Evolutionary conservation across 2,888 invertebrate genomes (phyloP).

Genomic region (Oscheius sp.): DNA sequence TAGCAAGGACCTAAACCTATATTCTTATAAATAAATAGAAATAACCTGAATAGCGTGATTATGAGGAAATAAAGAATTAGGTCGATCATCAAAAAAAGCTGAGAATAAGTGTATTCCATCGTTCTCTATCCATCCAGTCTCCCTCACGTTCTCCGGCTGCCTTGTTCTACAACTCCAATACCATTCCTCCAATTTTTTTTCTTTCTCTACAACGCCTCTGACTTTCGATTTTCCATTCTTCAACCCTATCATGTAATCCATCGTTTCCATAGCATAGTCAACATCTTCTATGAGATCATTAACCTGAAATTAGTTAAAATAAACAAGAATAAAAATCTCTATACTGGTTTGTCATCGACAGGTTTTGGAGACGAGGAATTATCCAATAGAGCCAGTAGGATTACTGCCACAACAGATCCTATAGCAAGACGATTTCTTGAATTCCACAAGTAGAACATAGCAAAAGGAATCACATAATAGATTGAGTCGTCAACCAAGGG

Average conservation of each 20-base stretch:
- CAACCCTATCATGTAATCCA: conserved; percentile 26
- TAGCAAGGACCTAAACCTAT: conserved; percentile 36
- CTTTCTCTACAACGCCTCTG: conserved; percentile 22
- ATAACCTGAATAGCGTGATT: conserved; percentile 49
- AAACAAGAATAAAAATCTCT: too few relatives aligned
- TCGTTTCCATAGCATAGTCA: conserved; percentile 25
- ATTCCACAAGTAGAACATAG: conserved; percentile 20
- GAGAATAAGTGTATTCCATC: conserved; percentile 56
- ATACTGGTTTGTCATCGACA: conserved; percentile 7
- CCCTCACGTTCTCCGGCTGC: conserved; percentile 16
- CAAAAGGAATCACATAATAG: neutral
- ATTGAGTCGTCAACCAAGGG: neutral
- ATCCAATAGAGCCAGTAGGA: conserved; percentile 2
- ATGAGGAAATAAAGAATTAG: conserved; percentile 56
- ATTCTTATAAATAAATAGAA: neutral
- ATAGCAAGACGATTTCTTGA: conserved; percentile 12
- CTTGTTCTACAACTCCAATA: conserved; percentile 41
- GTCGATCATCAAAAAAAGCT: conserved; percentile 62
- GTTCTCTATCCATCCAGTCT: conserved; percentile 38
- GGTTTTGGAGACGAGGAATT: too few relatives aligned
- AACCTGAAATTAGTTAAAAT: neutral
- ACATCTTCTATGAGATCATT: conserved; percentile 20
- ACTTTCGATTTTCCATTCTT: conserved; percentile 12
- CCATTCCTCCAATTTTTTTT: conserved; percentile 36
- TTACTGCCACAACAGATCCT: conserved; percentile 4